phyloP scores from a whole-genome alignment of 2,797 vertebrate genomes.

The Coregonus ussuriensis region DNA sequence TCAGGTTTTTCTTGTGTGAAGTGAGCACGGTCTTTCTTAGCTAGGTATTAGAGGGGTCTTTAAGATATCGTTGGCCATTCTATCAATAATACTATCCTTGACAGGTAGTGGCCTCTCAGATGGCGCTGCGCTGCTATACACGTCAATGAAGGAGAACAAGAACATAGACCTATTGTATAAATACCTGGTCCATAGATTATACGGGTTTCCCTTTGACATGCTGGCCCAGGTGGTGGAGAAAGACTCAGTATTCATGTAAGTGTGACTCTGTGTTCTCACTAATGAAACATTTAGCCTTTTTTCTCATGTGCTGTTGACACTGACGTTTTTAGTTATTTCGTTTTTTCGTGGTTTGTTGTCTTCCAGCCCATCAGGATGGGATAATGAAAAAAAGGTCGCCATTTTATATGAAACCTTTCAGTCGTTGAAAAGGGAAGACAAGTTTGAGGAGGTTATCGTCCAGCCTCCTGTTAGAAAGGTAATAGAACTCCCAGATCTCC shows the following conservation, averaged over 20 bases:
- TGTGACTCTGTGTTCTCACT: constrained; percentile 22
- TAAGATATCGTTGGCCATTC: neutral
- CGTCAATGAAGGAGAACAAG: constrained; percentile 98
- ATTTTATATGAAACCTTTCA: constrained; percentile 99
- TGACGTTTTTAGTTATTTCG: neutral
- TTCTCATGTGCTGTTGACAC: neutral
- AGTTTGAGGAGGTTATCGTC: constrained; percentile 93
- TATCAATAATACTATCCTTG: constrained; percentile 55
- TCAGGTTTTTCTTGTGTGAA: neutral
- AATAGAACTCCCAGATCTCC: constrained; percentile 24
- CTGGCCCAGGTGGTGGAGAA: constrained; percentile 95
- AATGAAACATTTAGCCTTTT: neutral
- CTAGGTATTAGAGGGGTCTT: neutral
- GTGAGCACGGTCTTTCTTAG: neutral
- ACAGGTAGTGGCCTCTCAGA: constrained; percentile 79
- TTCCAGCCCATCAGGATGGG: constrained; percentile 95
- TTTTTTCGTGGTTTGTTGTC: neutral
- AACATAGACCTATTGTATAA: constrained; percentile 98
- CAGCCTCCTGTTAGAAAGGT: constrained; percentile 98
- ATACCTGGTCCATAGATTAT: constrained; percentile 96
- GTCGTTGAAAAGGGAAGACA: constrained; percentile 91
- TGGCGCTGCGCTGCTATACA: constrained; percentile 95
- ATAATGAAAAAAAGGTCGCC: constrained; percentile 98
- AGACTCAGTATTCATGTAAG: constrained; percentile 99
- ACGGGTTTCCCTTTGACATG: constrained; percentile 93